Evolutionary conservation across 2,113 vertebrate genomes (phyloP).

Genomic region (Stegastes partitus): DNA sequence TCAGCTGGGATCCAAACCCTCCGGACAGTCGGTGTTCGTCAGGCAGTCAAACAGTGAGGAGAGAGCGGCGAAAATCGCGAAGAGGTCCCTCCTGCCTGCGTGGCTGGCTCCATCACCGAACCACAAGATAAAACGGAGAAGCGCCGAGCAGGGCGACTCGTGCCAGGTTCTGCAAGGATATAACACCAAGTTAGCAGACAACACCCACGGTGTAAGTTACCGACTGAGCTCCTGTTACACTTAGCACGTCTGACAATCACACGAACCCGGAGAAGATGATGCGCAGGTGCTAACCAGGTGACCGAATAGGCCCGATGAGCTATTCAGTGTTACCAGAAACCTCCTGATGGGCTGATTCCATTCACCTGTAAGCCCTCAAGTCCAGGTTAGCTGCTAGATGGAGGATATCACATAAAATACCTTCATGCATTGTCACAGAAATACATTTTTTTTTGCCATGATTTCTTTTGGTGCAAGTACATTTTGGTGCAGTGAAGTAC

Average conservation of each 20-base stretch:
- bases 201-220: constrained; percentile 90
- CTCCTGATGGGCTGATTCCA: constrained; percentile 25
- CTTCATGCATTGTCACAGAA: background rate
- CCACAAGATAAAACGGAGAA: constrained; percentile 69
- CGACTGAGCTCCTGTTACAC: constrained; percentile 57
- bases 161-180: constrained; percentile 81
- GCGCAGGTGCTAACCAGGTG: constrained; percentile 74
- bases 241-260: constrained; percentile 40
- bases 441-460: too few species aligned
- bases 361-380: constrained; percentile 18
- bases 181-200: constrained; percentile 83
- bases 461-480: background rate
- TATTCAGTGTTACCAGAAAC: constrained; percentile 5
- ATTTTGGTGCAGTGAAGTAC: constrained; percentile 31
- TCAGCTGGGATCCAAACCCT: constrained; percentile 12
- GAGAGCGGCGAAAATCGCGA: constrained; percentile 48
- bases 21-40: constrained; percentile 51
- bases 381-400: background rate
- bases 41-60: constrained; percentile 47
- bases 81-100: constrained; percentile 62
- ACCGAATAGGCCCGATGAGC: constrained; percentile 48
- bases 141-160: constrained; percentile 66
- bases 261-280: constrained; percentile 20
- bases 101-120: constrained; percentile 56
- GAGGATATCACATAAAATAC: background rate